Percentiles rank a stretch among this genome's conserved stretches.
phyloP scores from a whole-genome alignment of 2,797 vertebrate genomes.

The Spea hammondii region DNA sequence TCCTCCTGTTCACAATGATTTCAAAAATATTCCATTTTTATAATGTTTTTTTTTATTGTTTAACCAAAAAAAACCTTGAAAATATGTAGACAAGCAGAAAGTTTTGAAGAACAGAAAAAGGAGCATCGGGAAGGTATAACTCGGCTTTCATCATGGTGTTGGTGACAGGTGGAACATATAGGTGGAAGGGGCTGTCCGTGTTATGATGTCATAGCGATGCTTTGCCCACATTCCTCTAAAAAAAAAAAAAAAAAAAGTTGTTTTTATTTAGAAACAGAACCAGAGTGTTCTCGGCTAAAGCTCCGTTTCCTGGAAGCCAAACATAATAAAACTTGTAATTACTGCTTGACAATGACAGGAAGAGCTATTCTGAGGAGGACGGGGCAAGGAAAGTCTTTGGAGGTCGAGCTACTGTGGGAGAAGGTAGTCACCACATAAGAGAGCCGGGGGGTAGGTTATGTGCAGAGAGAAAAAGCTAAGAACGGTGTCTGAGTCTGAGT shows the following conservation, averaged over 20 bases:
- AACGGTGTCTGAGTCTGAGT: neutral
- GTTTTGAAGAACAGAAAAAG: too few relatives aligned
- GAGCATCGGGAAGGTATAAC: too few relatives aligned
- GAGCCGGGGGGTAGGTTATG: neutral
- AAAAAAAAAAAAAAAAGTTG: slow-evolving; percentile 21
- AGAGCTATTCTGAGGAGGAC: slow-evolving; percentile 32
- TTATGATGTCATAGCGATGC: too few relatives aligned
- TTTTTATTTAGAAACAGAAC: slow-evolving; percentile 40
- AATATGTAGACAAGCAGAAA: too few relatives aligned
- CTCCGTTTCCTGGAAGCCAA: slow-evolving; percentile 44
- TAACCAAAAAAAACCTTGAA: too few relatives aligned
- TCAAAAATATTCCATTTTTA: too few relatives aligned
- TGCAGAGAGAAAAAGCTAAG: neutral
- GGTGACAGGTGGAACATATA: too few relatives aligned
- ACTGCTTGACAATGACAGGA: slow-evolving; percentile 43
- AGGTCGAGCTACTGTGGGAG: slow-evolving; percentile 1
- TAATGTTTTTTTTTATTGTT: too few relatives aligned
- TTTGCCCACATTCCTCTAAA: slow-evolving; percentile 11
- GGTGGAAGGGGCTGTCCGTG: too few relatives aligned
- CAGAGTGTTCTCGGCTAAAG: slow-evolving; percentile 18
- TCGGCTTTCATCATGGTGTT: too few relatives aligned
- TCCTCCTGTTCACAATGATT: too few relatives aligned
- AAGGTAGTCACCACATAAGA: slow-evolving; percentile 18
- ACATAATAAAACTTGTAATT: slow-evolving; percentile 46
- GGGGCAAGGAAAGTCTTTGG: slow-evolving; percentile 28